A percentile compares a stretch with the other conserved stretches of the same genome.
Evolutionary conservation across 2,888 invertebrate species (phyloP).

Genomic region (Atethmia centrago): DNA sequence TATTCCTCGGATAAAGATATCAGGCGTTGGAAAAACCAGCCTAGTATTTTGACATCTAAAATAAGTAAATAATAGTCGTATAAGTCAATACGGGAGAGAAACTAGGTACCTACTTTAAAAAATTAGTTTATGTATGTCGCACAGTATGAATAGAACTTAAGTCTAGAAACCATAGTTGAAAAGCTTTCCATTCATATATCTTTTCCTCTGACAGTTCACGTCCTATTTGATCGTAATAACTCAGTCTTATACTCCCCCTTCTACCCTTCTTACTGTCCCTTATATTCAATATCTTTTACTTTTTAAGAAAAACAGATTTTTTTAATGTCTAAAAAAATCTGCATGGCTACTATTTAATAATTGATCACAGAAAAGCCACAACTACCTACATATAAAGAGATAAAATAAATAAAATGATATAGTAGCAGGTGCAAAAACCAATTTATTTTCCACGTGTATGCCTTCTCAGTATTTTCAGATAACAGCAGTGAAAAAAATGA

Average conservation of each 20-base stretch:
- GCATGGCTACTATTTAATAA: neutral
- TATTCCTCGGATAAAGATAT: neutral
- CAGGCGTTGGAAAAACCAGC: neutral
- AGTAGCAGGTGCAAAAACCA: neutral
- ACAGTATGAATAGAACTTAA: no score
- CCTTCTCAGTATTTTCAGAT: neutral
- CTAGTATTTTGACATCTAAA: neutral
- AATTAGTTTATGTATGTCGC: neutral
- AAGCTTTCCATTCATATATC: slow-evolving; percentile 45
- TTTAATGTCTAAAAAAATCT: slow-evolving; percentile 2
- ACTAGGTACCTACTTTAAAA: neutral
- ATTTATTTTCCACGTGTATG: slow-evolving; percentile 4
- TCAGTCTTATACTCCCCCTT: slow-evolving; percentile 41
- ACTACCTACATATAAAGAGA: neutral
- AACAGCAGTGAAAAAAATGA: neutral
- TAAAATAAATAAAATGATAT: neutral
- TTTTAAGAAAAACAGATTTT: slow-evolving; percentile 36
- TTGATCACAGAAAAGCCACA: neutral
- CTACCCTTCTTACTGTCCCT: slow-evolving; percentile 5
- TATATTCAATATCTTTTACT: slow-evolving; percentile 40
- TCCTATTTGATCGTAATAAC: slow-evolving; percentile 55
- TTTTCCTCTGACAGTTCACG: slow-evolving; percentile 44
- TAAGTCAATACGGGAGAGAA: neutral
- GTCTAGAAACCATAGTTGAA: slow-evolving; percentile 1
- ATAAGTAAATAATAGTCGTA: neutral